These are phyloP conservation scores for Drosophila ezoana DNA, from an alignment of 2,888 invertebrate species.

Conservation along the genomic window DNA sequence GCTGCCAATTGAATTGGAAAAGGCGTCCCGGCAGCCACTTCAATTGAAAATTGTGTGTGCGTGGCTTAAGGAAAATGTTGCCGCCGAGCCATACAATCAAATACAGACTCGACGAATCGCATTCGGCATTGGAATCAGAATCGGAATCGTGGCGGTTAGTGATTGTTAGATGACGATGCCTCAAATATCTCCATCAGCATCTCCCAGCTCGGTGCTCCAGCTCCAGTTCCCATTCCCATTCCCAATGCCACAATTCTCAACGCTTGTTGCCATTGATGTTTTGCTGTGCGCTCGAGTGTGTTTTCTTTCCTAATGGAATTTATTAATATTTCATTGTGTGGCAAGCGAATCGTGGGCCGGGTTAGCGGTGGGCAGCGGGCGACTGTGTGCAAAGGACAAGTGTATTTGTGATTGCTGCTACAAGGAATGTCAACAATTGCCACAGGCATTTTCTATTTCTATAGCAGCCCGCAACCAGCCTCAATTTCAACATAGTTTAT, in stretches of 20 bases:
- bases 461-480: slow-evolving; percentile 23
- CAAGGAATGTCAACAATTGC: slow-evolving; percentile 71
- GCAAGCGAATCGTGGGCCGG: slow-evolving; percentile 29
- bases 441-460: slow-evolving; percentile 38
- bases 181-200: slow-evolving; percentile 33
- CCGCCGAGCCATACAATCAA: slow-evolving; percentile 43
- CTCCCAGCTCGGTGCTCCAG: neutral
- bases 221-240: slow-evolving; percentile 1
- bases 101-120: slow-evolving; percentile 38
- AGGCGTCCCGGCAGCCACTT: slow-evolving; percentile 44
- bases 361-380: neutral
- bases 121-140: slow-evolving; percentile 7
- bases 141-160: slow-evolving; percentile 39
- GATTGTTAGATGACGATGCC: slow-evolving; percentile 53
- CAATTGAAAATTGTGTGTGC: slow-evolving; percentile 70
- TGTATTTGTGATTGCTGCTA: slow-evolving; percentile 60
- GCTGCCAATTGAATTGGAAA: slow-evolving; percentile 61
- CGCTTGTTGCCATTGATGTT: slow-evolving; percentile 73
- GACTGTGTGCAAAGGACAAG: slow-evolving; percentile 40
- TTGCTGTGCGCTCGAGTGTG: slow-evolving; percentile 76
- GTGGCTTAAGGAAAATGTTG: slow-evolving; percentile 60
- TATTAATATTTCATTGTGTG: slow-evolving; percentile 79
- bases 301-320: slow-evolving; percentile 79
- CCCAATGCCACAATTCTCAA: slow-evolving; percentile 42
- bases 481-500: slow-evolving; percentile 17